Conservation (phyloP, 2,113 vertebrate species). For the Gallinago undulata region DNA sequence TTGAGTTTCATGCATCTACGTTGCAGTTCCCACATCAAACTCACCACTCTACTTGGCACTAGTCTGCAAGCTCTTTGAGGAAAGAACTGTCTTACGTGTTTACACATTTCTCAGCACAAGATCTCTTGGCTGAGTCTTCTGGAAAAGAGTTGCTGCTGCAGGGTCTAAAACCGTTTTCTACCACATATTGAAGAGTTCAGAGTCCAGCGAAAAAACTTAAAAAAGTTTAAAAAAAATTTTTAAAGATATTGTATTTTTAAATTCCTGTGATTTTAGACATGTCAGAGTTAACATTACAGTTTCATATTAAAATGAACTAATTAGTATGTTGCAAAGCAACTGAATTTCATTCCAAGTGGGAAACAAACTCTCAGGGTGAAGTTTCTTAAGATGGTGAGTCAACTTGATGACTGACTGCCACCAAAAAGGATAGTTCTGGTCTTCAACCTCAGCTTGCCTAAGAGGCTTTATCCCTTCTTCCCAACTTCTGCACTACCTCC, state of each 20-base stretch:
- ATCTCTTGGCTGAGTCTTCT: not conserved
- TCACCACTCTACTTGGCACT: not conserved
- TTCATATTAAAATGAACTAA: not conserved
- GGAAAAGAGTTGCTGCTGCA: not conserved
- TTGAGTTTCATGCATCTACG: not conserved
- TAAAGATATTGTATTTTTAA: not conserved
- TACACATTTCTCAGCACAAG: not conserved
- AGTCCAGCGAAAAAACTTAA: not conserved
- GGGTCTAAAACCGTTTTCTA: not conserved
- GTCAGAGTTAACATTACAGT: not conserved
- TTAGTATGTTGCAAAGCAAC: not conserved
- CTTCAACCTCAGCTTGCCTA: not conserved
- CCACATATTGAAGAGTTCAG: not conserved
- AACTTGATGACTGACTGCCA: not conserved
- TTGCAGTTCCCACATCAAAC: conserved; percentile 55
- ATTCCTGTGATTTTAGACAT: not conserved
- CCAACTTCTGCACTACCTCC: not conserved
- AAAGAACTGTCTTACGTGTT: not conserved
- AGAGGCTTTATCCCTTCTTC: not conserved
- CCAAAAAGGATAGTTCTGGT: not conserved
- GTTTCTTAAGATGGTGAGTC: not conserved
- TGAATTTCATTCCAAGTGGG: not conserved
- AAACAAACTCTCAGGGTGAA: not conserved
- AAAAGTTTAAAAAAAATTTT: not conserved
- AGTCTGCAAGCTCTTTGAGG: not conserved